Percentiles rank a stretch among this genome's conserved stretches.
Evolutionary conservation across 2,888 invertebrate species (phyloP).

Genomic region (Sinelater perroti): DNA sequence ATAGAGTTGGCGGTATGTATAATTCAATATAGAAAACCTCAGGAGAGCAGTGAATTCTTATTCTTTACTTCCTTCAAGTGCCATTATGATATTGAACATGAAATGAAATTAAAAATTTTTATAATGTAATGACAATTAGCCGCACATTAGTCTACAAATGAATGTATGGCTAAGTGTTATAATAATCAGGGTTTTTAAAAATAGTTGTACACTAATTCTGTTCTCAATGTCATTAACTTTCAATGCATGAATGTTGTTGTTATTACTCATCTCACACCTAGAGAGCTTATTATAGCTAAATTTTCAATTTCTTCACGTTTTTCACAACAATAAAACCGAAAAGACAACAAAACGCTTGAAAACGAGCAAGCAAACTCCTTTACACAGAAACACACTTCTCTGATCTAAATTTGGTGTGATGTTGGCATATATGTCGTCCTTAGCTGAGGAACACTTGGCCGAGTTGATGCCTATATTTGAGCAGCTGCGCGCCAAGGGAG

Average conservation of each 20-base stretch:
- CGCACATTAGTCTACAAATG: neutral
- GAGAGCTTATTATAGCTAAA: constrained; percentile 28
- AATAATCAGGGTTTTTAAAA: constrained; percentile 34
- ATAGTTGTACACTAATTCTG: too few relatives aligned
- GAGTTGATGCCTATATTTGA: constrained; percentile 96
- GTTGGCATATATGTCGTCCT: constrained; percentile 34
- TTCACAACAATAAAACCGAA: neutral
- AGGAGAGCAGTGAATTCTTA: constrained; percentile 32
- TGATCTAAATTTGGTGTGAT: constrained; percentile 25
- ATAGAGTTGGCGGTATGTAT: neutral
- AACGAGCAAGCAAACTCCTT: constrained; percentile 5
- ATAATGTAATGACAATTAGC: neutral
- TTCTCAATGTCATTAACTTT: constrained; percentile 5
- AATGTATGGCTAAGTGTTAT: neutral
- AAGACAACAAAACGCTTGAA: constrained; percentile 7
- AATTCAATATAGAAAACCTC: constrained; percentile 8
- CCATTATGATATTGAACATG: too few relatives aligned
- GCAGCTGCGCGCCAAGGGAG: constrained; percentile 89
- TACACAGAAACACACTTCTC: constrained; percentile 12
- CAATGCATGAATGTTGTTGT: constrained; percentile 21
- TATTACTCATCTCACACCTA: constrained; percentile 27
- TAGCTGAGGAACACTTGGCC: constrained; percentile 94
- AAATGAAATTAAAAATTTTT: constrained; percentile 1
- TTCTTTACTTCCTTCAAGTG: constrained; percentile 33
- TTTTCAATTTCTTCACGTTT: constrained; percentile 16